Evolutionary conservation across 2,888 invertebrate species (phyloP), one percentile per base, ranked within the genome.

Genomic region (Pollenia amentaria): DNA sequence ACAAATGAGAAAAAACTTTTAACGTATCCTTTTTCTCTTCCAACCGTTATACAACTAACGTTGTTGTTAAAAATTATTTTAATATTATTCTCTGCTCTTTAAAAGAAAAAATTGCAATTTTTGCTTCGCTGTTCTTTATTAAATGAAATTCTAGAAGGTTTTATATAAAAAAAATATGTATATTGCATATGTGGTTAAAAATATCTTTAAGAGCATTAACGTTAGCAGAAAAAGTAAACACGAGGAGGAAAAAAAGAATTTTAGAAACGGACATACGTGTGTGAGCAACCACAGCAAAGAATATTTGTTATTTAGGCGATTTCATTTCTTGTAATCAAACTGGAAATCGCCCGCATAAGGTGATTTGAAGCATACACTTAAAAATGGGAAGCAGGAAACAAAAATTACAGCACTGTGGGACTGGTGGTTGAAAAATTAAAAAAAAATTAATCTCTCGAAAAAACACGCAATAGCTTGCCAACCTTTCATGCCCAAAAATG

Each of bases 141-240:
- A 53, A 51, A 48, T 9, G 65, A 65, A 82, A 69, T 75, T 75
- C 60, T 51, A 67, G 64, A 53, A 67, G 51, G 62, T 44, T 70
- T 42, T 14, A 57, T 29, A 44, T 69, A 44, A 51, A 51, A 55
- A 67, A 60, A 48, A 53, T 11, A 40, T 40, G 29, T 1, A 65
- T 46, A 48, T 10, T 51, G 67, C 67, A 75, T 40, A 53, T 84
- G 78, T 84, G 73, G 14, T 62, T 79, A 84, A 67, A 60, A 79
- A 62, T 55, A 67, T 73, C 46, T 62, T 84, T 16, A 51, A 78
- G 48, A 42, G 46, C 11, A 64, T 75, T 14, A 29, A 16, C 11
- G 29, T 29, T 29, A 48, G n/a, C 9, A 48, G 29, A 62, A 44
- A 67, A 40, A 42, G 11, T 6, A 40, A 44, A 80, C 14, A 55